These are phyloP conservation scores for Dendroctonus ponderosae DNA, from an alignment of 1,140 invertebrate species.

Conservation along the genomic window DNA sequence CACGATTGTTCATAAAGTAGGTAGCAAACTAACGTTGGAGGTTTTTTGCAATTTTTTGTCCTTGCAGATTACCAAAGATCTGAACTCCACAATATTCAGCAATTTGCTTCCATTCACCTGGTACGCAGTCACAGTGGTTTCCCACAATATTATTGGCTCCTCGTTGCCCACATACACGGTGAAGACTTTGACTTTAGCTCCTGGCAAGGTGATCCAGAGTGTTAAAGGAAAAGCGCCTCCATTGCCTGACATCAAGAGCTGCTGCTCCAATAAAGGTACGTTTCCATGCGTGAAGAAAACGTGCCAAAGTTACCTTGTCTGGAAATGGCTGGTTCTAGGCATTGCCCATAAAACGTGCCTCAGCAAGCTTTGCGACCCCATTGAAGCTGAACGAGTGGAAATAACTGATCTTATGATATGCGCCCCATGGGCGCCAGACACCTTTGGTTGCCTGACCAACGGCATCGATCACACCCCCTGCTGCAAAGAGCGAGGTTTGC, in stretches of 20 bases:
- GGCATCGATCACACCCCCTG: conserved; percentile 79
- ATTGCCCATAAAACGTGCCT: conserved; percentile 72
- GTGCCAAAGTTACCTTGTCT: too few species aligned
- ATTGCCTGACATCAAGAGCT: conserved; percentile 69
- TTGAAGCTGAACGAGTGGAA: conserved; percentile 58
- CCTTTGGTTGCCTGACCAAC: conserved; percentile 76
- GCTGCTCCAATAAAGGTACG: conserved; percentile 63
- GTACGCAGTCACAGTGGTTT: conserved; percentile 74
- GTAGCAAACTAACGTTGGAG: background rate
- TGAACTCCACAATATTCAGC: conserved; percentile 54
- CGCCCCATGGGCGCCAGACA: conserved; percentile 76
- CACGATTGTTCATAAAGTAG: conserved; percentile 15
- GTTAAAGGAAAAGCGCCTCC: conserved; percentile 56
- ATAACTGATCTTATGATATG: conserved; percentile 80
- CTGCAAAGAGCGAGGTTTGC: conserved; percentile 71
- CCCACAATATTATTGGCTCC: conserved; percentile 69
- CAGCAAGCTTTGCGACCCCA: conserved; percentile 75
- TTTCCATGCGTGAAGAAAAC: too few species aligned
- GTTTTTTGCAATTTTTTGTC: background rate
- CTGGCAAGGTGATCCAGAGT: conserved; percentile 57
- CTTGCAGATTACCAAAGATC: conserved; percentile 6
- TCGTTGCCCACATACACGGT: conserved; percentile 71
- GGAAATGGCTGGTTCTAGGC: conserved; percentile 40
- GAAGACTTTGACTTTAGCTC: conserved; percentile 65
- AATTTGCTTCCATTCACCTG: conserved; percentile 70